Percentiles rank a stretch among this genome's conserved stretches.
phyloP scores from a whole-genome alignment of 2,113 vertebrate species.

The Hydrochoerus hydrochaeris region DNA sequence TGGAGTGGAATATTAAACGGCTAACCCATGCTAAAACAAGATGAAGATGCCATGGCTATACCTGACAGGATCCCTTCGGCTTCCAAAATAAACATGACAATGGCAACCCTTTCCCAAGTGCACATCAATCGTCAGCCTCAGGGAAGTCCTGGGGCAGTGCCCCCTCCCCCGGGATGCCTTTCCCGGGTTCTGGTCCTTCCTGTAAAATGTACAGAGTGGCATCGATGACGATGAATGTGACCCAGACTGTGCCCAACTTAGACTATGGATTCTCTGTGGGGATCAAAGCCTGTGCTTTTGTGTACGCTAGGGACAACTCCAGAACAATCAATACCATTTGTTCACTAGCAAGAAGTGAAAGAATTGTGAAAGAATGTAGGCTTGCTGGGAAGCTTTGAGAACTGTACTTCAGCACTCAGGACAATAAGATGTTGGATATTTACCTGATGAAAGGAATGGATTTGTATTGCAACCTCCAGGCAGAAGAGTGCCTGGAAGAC shows the following conservation, averaged over 20 bases:
- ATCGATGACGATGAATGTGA: constrained; percentile 97
- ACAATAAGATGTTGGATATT: constrained; percentile 98
- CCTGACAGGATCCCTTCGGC: constrained; percentile 96
- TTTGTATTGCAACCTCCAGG: constrained; percentile 96
- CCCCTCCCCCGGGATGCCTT: constrained; percentile 97
- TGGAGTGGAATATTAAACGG: constrained; percentile 98
- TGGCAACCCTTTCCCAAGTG: constrained; percentile 96
- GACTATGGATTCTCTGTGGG: constrained; percentile 98
- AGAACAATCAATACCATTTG: constrained; percentile 98
- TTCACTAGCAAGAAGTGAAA: constrained; percentile 96
- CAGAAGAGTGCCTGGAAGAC: constrained; percentile 95
- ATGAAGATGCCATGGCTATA: constrained; percentile 97
- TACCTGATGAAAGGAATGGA: constrained; percentile 99
- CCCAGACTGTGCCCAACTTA: constrained; percentile 96
- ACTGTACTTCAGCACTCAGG: constrained; percentile 96
- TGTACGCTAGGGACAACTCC: constrained; percentile 96
- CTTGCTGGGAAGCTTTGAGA: constrained; percentile 96
- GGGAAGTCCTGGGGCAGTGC: constrained; percentile 97
- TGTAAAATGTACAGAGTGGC: constrained; percentile 98
- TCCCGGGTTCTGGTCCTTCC: constrained; percentile 96
- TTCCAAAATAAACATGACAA: constrained; percentile 95
- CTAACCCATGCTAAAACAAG: constrained; percentile 96
- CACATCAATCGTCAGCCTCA: constrained; percentile 97
- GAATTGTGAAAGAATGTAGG: constrained; percentile 96
- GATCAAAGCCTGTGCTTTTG: constrained; percentile 98